Conservation (phyloP, 1,140 invertebrate species). For the Hirudo medicinalis region DNA sequence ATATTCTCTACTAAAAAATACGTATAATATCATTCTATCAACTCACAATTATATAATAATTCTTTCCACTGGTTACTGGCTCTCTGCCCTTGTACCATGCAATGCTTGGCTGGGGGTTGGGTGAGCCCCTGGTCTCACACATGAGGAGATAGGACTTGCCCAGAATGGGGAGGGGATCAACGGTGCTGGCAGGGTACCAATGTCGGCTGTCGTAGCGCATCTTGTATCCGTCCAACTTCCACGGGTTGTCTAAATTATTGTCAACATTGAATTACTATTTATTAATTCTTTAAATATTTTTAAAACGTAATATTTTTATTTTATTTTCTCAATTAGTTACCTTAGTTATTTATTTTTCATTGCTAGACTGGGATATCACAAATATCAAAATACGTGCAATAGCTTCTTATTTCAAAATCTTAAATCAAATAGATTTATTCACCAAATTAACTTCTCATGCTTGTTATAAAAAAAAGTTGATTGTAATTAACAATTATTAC, state of each 20-base stretch:
- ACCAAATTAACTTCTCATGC: too few species aligned
- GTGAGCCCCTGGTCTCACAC: conserved; percentile 23
- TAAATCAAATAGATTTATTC: too few species aligned
- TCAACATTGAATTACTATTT: neutral
- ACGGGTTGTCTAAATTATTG: conserved; percentile 19
- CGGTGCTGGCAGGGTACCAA: conserved; percentile 16
- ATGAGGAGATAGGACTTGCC: conserved; percentile 24
- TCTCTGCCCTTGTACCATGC: conserved; percentile 19
- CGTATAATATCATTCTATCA: neutral
- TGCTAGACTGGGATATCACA: too few species aligned
- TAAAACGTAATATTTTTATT: too few species aligned
- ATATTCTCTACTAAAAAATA: too few species aligned
- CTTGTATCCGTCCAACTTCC: conserved; percentile 23
- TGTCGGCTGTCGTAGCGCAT: conserved; percentile 23
- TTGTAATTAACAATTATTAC: too few species aligned
- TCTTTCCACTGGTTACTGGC: conserved; percentile 15
- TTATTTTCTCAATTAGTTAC: too few species aligned
- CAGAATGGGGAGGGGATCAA: conserved; percentile 16
- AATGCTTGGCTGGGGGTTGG: conserved; percentile 20
- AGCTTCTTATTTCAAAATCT: too few species aligned
- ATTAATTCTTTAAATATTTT: neutral
- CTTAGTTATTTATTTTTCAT: too few species aligned
- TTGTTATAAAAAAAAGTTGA: too few species aligned
- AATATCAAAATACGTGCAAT: too few species aligned
- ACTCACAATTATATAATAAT: conserved; percentile 24